phyloP scores from a whole-genome alignment of 1,140 invertebrate species.

The Brachionus rotundiformis region DNA sequence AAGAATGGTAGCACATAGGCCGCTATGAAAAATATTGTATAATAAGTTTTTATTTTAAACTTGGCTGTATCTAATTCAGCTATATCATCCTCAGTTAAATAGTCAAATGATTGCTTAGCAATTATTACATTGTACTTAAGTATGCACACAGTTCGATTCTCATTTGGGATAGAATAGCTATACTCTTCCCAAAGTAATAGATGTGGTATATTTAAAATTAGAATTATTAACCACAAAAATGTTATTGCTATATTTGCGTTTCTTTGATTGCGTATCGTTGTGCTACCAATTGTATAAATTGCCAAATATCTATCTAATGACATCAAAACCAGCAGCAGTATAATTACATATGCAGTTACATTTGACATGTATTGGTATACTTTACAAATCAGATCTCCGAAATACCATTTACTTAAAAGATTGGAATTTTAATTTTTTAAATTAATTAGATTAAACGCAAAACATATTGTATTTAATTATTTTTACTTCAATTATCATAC shows the following conservation, averaged over 20 bases:
- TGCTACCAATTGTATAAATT: slow-evolving; percentile 87
- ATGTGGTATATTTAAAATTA: slow-evolving; percentile 74
- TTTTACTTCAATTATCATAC: too few relatives aligned
- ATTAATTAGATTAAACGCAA: too few relatives aligned
- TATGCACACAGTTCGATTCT: slow-evolving; percentile 70
- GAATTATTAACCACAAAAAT: slow-evolving; percentile 75
- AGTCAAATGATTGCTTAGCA: background rate
- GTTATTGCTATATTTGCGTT: slow-evolving; percentile 75
- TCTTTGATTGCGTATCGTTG: slow-evolving; percentile 82
- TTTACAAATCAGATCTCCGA: slow-evolving; percentile 86
- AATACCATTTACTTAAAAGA: slow-evolving; percentile 73
- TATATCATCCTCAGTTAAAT: background rate
- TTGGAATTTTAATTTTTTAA: background rate
- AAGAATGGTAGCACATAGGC: slow-evolving; percentile 65
- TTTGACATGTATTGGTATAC: slow-evolving; percentile 72
- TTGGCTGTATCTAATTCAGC: slow-evolving; percentile 53
- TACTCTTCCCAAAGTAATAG: slow-evolving; percentile 67
- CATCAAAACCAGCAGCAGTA: slow-evolving; percentile 92
- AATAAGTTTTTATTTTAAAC: slow-evolving; percentile 57
- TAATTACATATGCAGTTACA: slow-evolving; percentile 84
- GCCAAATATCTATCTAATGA: slow-evolving; percentile 89
- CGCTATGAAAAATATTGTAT: slow-evolving; percentile 64
- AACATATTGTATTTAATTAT: too few relatives aligned
- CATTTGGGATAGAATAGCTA: slow-evolving; percentile 71
- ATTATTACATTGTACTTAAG: slow-evolving; percentile 67